Base-by-base conservation (phyloP, 2,888 invertebrate genomes). In the Hirtodrosophila cameraria region DNA sequence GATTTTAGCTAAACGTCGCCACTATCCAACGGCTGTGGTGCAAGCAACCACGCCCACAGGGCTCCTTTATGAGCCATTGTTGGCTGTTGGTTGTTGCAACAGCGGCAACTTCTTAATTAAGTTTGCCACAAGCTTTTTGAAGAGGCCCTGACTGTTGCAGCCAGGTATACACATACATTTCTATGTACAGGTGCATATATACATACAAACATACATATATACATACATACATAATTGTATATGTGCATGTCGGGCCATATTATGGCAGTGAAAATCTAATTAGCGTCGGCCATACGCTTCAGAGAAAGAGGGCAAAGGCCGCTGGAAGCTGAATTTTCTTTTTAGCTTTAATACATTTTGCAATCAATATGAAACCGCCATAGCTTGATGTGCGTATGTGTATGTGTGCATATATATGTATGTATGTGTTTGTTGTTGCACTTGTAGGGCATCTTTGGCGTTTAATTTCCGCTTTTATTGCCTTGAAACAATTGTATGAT, bases 81-180 rank as follows among this genome's bases (percentile, higher is more conserved):
- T 57, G 49, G 43, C 13, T 61, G 64, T 33, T 45, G 62, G 41
- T 67, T 60, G 75, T 54, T 59, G 73, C 70, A 59, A 48, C 66
- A 57, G 61, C 61, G 65, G 61, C 62, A 72, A 69, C 72, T 75
- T 72, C 82, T 77, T 80, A 80, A 80, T 80, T 82, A 77, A 79
- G 82, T 80, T 80, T 79, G 61, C 63, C 36, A 59, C 62, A 43
- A 54, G 72, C 64, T 75, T 75, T 75, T 63, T 59, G 33, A 50
- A 38, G 38, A 39, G 38, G 23, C 36, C 11, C 33, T 16, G 31
- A 7, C 23, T 31, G 36, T 27, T 33, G 45, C 30, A 41, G 36
- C 12, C 39, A 55, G 28, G 33, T 33, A 36, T 11, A 36, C 13
- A 48, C 31, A 55, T n/a, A 18, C 16, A 50, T n/a, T n/a, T n/a